Base-by-base conservation (phyloP, 1,140 invertebrate genomes). In the Calycopis cecrops region DNA sequence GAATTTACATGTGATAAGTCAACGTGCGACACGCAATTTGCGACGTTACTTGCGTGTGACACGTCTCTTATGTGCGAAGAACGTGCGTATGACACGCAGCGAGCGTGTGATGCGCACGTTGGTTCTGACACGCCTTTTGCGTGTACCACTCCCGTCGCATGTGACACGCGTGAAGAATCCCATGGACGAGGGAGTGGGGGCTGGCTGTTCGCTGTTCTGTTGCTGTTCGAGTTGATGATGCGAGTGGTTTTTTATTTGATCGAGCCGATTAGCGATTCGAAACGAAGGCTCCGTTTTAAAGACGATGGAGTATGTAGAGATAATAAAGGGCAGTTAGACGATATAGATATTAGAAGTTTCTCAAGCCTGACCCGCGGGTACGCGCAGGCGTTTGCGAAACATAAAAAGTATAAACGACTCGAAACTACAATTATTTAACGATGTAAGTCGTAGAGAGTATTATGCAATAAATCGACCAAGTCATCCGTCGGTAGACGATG, bases 181-280 rank as follows among this genome's bases (percentile, higher is more conserved):
- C 21, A 28, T 6, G 21, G 6, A 28, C 21, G 21, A 28, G 21
- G 21, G 21, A 28, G 21, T 6, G 21, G 21, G 21, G 2, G 21
- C 16, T 50, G 47, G 55, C 38, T 35, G 40, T 42, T 54, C 35
- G 62, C 63, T 56, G 28, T 77, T 8, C 38, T 68, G 35, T 48
- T 71, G 37, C 50, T 80, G 7, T 58, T 76, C 56, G 64, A 69
- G 55, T 47, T 69, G 12, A 48, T 71, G 10, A 68, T 67, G 74
- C 77, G 66, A 77, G 74, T 79, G 75, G 71, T 82, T 76, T 67
- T 84, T 77, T 77, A 82, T 76, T 77, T 80, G 73, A 71, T 82
- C 21, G 59, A 67, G 38, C 70, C 59, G 57, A 61, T 62, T 42
- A 48, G 60, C 38, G 34, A 62, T 51, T 42, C 54, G 35, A 53